Evolutionary conservation across 2,113 vertebrate genomes (phyloP), one percentile per base, ranked within the genome.

Genomic region (Muntiacus reevesi): DNA sequence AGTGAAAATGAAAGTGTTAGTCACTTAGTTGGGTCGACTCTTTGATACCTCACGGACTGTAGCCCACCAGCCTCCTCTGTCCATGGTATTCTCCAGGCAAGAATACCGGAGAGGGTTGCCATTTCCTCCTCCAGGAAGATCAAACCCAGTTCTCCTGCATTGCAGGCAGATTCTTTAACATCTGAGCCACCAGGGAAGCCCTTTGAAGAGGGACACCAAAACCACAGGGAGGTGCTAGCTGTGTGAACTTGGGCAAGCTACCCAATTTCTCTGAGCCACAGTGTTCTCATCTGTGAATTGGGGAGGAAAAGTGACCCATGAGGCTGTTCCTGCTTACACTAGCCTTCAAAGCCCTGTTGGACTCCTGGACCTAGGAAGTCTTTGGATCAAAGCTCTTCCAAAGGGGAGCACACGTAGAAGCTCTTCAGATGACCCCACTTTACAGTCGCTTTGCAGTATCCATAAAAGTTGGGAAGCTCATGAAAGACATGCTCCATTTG

Each of bases 11-110:
- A 76, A 43, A 43, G 40, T 76, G 36, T 43, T 25, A 14, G 40
- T 43, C 5, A 0, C 67, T 71, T 40, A 27, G 36, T 27, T 6
- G 2, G n/a, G 19, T 40, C 3, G 0, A 27, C 40, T 76, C 40
- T 76, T 76, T 13, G 40, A 40, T 43, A 43, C 23, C 40, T 43
- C 71, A 27, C 14, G 71, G 71, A 43, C 71, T 43, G 36, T 43
- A 14, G 71, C 23, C 71, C 23, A 43, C 71, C 36, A 76, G 71
- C 23, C 23, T 27, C 40, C 40, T 43, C 71, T 76, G 23, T 76
- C 71, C 71, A 27, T 27, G 23, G 40, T 3, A 76, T 76, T 76
- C 71, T 43, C 71, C 71, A 76, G 40, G 71, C 71, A 76, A 43
- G 71, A 76, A 76, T 43, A 76, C 14, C 23, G 23, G 71, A 43